Percentiles rank a stretch among this genome's conserved stretches.
Conservation (phyloP, 2,113 vertebrate genomes). For the Corapipo altera region DNA sequence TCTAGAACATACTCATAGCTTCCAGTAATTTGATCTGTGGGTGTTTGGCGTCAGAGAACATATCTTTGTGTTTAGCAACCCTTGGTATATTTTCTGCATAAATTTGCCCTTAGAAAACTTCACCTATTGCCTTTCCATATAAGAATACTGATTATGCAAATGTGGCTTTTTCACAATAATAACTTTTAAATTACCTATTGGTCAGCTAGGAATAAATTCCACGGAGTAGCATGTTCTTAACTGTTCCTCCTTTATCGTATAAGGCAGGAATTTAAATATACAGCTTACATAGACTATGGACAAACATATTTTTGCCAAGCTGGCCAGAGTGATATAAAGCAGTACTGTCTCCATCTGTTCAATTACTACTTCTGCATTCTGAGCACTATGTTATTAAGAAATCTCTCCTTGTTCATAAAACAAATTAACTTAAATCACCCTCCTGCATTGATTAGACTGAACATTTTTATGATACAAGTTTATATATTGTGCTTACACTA, state of each 20-base stretch:
- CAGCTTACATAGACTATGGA: neutral
- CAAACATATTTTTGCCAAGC: neutral
- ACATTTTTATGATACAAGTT: neutral
- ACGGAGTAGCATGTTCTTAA: neutral
- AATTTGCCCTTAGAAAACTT: neutral
- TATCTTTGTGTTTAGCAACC: neutral
- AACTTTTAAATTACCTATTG: neutral
- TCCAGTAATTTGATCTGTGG: neutral
- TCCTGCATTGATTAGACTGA: neutral
- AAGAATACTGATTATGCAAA: neutral
- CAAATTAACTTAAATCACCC: neutral
- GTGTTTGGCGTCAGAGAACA: neutral
- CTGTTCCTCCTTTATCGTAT: neutral
- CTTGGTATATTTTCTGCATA: neutral
- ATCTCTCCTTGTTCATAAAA: neutral
- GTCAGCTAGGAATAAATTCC: neutral
- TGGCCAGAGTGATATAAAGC: neutral
- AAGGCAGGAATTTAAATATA: neutral
- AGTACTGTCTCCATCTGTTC: slow-evolving; percentile 20
- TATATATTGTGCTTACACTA: neutral
- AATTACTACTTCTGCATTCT: neutral
- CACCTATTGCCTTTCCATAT: neutral
- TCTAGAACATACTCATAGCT: neutral
- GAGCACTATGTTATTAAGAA: neutral
- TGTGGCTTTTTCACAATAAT: neutral